These are phyloP conservation scores for Cavia aperea DNA, from an alignment of 2,113 vertebrate species.

Conservation along the genomic window DNA sequence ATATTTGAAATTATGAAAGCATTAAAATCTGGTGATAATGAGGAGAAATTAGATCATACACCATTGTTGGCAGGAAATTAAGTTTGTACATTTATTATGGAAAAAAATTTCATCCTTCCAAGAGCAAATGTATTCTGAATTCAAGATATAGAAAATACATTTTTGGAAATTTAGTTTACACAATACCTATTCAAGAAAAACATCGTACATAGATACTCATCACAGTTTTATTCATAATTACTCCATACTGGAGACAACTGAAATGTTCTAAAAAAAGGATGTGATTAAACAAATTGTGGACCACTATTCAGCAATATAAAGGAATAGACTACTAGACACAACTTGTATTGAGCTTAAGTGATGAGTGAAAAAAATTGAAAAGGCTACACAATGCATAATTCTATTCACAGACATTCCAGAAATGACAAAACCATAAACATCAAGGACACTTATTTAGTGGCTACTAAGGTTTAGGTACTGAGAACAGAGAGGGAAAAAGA, in stretches of 20 bases:
- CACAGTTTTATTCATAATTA: not conserved
- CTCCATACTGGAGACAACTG: not conserved
- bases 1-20: not conserved
- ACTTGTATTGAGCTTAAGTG: not conserved
- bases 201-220: not conserved
- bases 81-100: not conserved
- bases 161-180: not conserved
- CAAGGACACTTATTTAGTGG: not conserved
- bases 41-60: not conserved
- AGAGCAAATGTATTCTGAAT: not conserved
- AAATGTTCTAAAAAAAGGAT: not conserved
- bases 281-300: not conserved
- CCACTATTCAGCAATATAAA: not conserved
- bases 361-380: not conserved
- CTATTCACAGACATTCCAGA: not conserved
- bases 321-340: not conserved
- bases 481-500: not conserved
- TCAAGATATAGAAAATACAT: not conserved
- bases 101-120: not conserved
- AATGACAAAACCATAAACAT: not conserved
- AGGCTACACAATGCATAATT: not conserved
- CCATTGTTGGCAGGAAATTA: not conserved
- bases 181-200: not conserved
- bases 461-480: not conserved
- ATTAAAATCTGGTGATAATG: not conserved